Conservation (phyloP, 2,113 vertebrate genomes). For the Chloroceryle aenea region DNA sequence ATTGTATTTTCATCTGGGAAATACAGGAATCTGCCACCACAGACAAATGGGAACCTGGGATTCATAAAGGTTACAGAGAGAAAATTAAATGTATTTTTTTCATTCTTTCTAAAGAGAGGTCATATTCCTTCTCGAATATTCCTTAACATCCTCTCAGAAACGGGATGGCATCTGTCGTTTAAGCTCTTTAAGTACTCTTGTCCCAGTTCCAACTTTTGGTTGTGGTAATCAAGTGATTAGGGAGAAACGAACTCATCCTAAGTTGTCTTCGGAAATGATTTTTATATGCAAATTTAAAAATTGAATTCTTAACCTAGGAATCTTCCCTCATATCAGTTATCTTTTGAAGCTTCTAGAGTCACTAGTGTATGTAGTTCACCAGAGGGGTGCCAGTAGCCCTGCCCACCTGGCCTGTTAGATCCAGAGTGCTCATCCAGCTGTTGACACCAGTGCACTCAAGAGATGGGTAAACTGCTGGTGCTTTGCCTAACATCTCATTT, state of each 20-base stretch:
- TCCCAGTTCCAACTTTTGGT: not conserved
- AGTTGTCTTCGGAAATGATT: not conserved
- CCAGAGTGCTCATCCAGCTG: not conserved
- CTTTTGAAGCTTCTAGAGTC: not conserved
- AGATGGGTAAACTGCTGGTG: not conserved
- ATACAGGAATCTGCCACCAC: not conserved
- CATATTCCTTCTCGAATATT: not conserved
- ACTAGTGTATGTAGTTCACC: not conserved
- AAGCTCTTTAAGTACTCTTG: not conserved
- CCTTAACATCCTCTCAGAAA: conserved; percentile 2
- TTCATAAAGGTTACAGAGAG: conserved; percentile 6
- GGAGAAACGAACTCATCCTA: not conserved
- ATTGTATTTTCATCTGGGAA: not conserved
- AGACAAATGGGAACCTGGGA: not conserved
- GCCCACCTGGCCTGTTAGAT: not conserved
- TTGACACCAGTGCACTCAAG: not conserved
- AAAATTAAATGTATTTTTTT: conserved; percentile 35
- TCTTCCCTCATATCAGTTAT: not conserved
- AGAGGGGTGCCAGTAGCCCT: not conserved
- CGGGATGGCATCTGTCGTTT: not conserved
- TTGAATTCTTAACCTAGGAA: not conserved
- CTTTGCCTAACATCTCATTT: not conserved
- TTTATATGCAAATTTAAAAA: not conserved
- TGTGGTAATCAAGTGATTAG: not conserved
- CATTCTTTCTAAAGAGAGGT: not conserved